Evolutionary conservation across 2,113 vertebrate species (phyloP), one percentile per base, ranked within the genome.

Genomic region (Eupsittula cactorum): DNA sequence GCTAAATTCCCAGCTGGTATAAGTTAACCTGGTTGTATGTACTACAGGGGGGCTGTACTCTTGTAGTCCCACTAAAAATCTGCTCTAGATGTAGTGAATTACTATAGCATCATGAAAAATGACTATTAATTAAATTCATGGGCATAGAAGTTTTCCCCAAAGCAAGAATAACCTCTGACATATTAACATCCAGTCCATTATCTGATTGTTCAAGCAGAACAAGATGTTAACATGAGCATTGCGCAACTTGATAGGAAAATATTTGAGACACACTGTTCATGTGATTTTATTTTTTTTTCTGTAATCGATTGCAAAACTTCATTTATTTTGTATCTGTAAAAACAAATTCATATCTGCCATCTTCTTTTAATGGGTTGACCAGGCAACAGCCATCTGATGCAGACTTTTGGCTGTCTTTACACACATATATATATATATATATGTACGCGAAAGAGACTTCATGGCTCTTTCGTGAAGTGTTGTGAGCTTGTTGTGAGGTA

Each of bases 191-290:
- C 42, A 85, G 17, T 23, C 28, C 9, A 4, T 94, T 90, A 96
- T 78, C 92, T 92, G 95, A 33, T 17, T 79, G 83, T 16, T 88
- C 93, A 90, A 75, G 86, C 76, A 95, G 88, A 97, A 89, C 81
- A 17, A 37, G 78, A 94, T 42, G 53, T 95, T 94, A 97, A 94
- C 46, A 5, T 1, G 7, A 94, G 21, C 23, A 2, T 93, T 94
- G 85, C 69, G 53, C 60, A 93, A 77, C 75, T 76, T 46, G 64
- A 88, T 80, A 75, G 59, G 44, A 81, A 97, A 63, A 33, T 20
- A 37, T 80, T 96, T 95, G 74, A 97, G 94, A 95, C 37, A 8
- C 25, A 5, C 8, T 9, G 13, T 10, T 35, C 33, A 20, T 67
- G 55, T 3, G 39, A 28, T n/a, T 46, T 49, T 21, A 25, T 35